Evolutionary conservation across 2,888 invertebrate genomes (phyloP), one percentile per base, ranked within the genome.

Genomic region (Alloplasta piceator): DNA sequence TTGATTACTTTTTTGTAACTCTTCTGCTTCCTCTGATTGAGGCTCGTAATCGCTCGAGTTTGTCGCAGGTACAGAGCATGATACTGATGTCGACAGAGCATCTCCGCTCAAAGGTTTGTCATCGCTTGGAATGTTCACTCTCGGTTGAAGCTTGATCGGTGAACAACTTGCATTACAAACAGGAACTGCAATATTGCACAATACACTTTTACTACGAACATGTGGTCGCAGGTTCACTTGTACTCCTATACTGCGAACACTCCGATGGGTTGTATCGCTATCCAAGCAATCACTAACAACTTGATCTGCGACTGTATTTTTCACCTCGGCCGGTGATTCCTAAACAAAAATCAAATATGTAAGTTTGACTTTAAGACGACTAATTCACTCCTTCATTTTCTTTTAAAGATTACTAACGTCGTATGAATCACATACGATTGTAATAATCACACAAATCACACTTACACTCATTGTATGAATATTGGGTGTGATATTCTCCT

Each of bases 111-210:
- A 66, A 5, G n/a, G 39, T 2, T 41, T 41, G 60, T 36, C 36
- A 10, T 10, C 7, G 38, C 38, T 58, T 9, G 0, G 9, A 58
- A 36, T n/a, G 10, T 10, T 36, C 4, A 5, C 38, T 36, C n/a
- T 36, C 58, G 36, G 41, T 41, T 7, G 41, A 41, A 41, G 5
- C 43, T 48, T 64, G 0, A 48, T 43, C 48, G 64, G 64, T 9
- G 64, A 48, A 41, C 64, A 48, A 43, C 64, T 48, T 39, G 64
- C 64, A n/a, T 43, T 12, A 64, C 14, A 64, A n/a, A 64, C 43
- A 26, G 58, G 58, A 16, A 58, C 36, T 2, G n/a, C 36, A n/a
- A 58, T 58, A 58, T 58, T 38, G 10, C 58, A 58, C 6, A 10
- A 58, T 4, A 58, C 58, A 26, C 10, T 26, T 38, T 36, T 36